phyloP scores from a whole-genome alignment of 2,888 invertebrate genomes.

The Rhamnusium bicolor region DNA sequence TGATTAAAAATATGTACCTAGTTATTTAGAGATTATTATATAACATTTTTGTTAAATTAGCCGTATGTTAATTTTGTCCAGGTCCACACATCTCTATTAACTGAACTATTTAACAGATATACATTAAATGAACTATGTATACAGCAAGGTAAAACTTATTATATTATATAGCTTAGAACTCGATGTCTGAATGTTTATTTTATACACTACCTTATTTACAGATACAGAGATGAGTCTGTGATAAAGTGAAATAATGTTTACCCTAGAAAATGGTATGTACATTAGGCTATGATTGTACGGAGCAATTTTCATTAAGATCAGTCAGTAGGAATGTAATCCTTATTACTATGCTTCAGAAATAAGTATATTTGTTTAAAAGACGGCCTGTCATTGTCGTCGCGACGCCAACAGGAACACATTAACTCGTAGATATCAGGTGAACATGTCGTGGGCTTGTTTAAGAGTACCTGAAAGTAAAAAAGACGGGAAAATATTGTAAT shows the following conservation, averaged over 20 bases:
- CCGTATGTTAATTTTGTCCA: neutral
- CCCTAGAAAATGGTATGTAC: constrained; percentile 49
- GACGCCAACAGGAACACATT: constrained; percentile 81
- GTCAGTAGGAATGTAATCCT: constrained; percentile 72
- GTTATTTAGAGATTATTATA: no score
- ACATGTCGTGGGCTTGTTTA: constrained; percentile 83
- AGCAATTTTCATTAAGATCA: constrained; percentile 53
- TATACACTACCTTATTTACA: constrained; percentile 24
- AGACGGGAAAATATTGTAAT: no score
- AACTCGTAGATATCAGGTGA: constrained; percentile 83
- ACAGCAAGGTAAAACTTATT: constrained; percentile 2
- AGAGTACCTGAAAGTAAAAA: constrained; percentile 70
- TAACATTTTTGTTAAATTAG: neutral
- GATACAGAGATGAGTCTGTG: constrained; percentile 25
- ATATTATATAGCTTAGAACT: constrained; percentile 4
- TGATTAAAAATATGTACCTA: no score
- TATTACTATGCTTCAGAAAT: constrained; percentile 78
- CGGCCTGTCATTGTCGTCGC: constrained; percentile 75
- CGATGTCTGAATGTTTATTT: constrained; percentile 4
- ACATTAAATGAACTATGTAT: neutral
- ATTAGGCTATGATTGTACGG: constrained; percentile 47
- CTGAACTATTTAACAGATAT: neutral
- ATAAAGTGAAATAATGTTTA: constrained; percentile 30
- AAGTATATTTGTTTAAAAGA: constrained; percentile 80
- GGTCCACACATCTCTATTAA: neutral